Evolutionary conservation across 2,888 invertebrate genomes (phyloP).

Genomic region (Drosophila phalerata): DNA sequence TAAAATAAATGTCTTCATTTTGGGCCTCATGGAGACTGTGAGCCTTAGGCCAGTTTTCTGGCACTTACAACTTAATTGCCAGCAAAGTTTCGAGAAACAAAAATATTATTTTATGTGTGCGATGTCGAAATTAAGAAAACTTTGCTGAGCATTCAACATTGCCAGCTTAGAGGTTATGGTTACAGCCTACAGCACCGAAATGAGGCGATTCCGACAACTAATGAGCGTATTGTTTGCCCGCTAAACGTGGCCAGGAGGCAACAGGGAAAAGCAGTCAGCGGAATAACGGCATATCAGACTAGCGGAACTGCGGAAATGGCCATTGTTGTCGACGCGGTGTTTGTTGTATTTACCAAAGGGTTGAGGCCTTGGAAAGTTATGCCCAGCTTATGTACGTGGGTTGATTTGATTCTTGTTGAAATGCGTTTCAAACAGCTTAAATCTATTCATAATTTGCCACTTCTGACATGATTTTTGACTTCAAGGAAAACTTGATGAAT

Average conservation of each 20-base stretch:
- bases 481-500: neutral
- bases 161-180: constrained; percentile 20
- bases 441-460: neutral
- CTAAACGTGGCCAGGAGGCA: constrained; percentile 50
- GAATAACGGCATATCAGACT: constrained; percentile 28
- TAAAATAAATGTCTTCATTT: constrained; percentile 71
- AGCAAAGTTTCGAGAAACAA: constrained; percentile 69
- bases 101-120: constrained; percentile 76
- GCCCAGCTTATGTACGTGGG: constrained; percentile 20
- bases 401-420: constrained; percentile 13
- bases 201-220: constrained; percentile 56
- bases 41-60: constrained; percentile 42
- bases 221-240: constrained; percentile 76
- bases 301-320: constrained; percentile 47
- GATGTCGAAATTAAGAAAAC: constrained; percentile 70
- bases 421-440: neutral
- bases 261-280: neutral
- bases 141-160: constrained; percentile 42
- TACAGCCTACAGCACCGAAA: constrained; percentile 15
- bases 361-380: constrained; percentile 47
- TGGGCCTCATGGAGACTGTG: constrained; percentile 2
- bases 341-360: constrained; percentile 53
- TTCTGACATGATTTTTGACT: neutral
- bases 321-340: constrained; percentile 32
- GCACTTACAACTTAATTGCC: constrained; percentile 71